Conservation (phyloP, 2,113 vertebrate genomes). For the Actenoides hombroni region DNA sequence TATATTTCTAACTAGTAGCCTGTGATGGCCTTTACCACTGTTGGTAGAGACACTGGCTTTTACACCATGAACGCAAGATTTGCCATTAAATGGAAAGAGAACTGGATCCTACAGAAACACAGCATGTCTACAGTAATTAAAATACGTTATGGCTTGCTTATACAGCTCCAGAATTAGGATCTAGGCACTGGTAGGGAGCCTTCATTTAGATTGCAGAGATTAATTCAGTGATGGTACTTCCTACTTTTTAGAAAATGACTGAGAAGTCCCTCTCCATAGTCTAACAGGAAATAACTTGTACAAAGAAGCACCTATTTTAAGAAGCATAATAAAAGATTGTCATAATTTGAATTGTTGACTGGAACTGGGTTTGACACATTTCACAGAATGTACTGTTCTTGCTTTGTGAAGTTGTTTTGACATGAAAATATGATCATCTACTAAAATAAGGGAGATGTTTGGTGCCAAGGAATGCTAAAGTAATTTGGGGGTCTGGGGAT, state of each 20-base stretch:
- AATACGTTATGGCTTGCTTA: neutral
- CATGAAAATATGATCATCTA: slow-evolving; percentile 53
- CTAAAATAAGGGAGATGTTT: slow-evolving; percentile 56
- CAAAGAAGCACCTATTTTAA: neutral
- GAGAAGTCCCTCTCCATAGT: neutral
- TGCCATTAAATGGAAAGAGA: neutral
- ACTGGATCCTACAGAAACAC: neutral
- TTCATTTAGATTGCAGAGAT: neutral
- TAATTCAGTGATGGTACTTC: neutral
- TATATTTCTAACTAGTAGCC: neutral
- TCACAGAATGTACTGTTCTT: slow-evolving; percentile 49
- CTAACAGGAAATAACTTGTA: neutral
- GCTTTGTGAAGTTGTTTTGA: slow-evolving; percentile 67
- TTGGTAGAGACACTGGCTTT: neutral
- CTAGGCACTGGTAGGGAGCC: neutral
- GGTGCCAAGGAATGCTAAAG: slow-evolving; percentile 67
- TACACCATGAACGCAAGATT: neutral
- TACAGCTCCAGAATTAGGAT: neutral
- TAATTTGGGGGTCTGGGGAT: neutral
- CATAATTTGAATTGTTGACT: slow-evolving; percentile 42
- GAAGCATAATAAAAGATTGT: neutral
- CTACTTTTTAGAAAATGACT: neutral
- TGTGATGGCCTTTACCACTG: neutral
- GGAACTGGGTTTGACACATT: neutral
- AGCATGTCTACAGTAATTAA: neutral